These are phyloP conservation scores for Noctua pronuba DNA, from an alignment of 2,888 invertebrate genomes.

Conservation along the genomic window DNA sequence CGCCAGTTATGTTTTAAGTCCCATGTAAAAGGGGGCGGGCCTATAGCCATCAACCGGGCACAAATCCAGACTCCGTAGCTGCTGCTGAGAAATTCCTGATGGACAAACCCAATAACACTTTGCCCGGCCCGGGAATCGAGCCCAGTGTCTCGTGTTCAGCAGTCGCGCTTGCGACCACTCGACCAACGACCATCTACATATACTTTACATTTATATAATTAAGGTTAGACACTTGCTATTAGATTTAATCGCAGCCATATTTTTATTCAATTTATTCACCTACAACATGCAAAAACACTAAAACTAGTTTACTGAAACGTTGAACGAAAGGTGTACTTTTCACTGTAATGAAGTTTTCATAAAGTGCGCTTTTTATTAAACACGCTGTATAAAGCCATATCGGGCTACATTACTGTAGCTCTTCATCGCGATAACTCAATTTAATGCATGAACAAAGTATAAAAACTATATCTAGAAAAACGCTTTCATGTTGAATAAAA, in stretches of 20 bases:
- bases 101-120: no score
- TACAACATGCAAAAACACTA: background rate
- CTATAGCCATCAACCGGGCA: no score
- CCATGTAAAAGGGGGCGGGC: background rate
- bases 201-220: background rate
- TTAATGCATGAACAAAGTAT: slow-evolving; percentile 34
- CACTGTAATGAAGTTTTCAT: slow-evolving; percentile 3
- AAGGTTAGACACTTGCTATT: background rate
- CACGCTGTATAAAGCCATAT: slow-evolving; percentile 12
- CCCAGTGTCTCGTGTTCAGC: background rate
- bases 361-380: slow-evolving; percentile 5
- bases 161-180: no score
- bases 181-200: background rate
- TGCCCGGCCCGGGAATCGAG: no score
- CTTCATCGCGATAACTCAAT: slow-evolving; percentile 41
- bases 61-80: background rate
- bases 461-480: slow-evolving; percentile 18
- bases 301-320: background rate
- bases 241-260: background rate
- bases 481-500: slow-evolving; percentile 5
- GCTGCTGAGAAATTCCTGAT: background rate
- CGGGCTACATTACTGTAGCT: slow-evolving; percentile 29
- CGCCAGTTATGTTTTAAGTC: background rate
- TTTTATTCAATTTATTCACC: background rate
- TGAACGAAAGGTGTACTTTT: slow-evolving; percentile 21